Conservation (phyloP, 2,797 vertebrate species). For the Heterohyrax brucei region DNA sequence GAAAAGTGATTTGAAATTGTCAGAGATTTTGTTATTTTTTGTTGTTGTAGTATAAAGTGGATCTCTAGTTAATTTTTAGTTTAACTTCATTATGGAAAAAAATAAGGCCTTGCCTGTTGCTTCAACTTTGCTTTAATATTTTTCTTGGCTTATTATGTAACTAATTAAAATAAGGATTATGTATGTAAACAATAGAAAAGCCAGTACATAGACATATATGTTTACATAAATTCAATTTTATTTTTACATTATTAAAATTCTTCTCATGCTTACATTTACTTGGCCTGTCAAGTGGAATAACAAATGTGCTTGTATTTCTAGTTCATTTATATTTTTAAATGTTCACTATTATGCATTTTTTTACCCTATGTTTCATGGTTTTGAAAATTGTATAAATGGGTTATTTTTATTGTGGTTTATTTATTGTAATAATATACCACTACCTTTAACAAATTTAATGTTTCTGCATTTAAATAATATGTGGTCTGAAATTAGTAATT, state of each 20-base stretch:
- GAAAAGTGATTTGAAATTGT: neutral
- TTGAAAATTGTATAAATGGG: conserved; percentile 15
- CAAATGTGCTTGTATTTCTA: neutral
- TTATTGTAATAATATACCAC: conserved; percentile 30
- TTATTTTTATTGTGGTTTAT: neutral
- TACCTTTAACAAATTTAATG: neutral
- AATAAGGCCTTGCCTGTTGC: neutral
- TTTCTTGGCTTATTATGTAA: conserved; percentile 15
- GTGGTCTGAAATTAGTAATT: neutral
- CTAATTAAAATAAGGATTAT: neutral
- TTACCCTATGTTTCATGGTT: neutral
- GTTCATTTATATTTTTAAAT: neutral
- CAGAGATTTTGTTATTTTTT: neutral
- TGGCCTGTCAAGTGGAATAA: neutral
- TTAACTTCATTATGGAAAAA: neutral
- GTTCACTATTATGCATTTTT: neutral
- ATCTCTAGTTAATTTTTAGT: neutral
- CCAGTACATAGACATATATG: neutral
- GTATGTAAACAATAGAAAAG: neutral
- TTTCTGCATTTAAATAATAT: neutral
- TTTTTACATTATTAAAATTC: neutral
- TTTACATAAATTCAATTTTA: neutral
- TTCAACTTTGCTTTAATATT: neutral
- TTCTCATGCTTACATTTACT: neutral
- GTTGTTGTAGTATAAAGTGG: neutral